A percentile compares a stretch with the other conserved stretches of the same genome.
Evolutionary conservation across 2,797 vertebrate genomes (phyloP).

Genomic region (Pseudochirops cupreus): DNA sequence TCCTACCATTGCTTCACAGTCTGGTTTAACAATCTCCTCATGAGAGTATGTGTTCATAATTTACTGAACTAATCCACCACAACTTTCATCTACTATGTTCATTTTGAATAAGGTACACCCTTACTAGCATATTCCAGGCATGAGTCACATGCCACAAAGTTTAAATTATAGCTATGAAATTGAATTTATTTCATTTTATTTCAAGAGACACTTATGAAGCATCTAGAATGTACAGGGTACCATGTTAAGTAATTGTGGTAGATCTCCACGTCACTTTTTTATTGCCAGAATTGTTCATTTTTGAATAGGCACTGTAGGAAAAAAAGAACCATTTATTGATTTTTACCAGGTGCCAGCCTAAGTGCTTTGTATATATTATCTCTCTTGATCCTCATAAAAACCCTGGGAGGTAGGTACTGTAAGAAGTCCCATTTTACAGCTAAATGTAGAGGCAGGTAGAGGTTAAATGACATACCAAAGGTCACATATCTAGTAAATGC

Average conservation of each 20-base stretch:
- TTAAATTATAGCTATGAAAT: neutral
- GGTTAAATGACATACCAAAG: neutral
- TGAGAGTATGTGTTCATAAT: neutral
- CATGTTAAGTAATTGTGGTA: neutral
- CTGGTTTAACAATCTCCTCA: neutral
- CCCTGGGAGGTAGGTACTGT: neutral
- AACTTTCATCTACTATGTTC: neutral
- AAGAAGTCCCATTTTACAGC: neutral
- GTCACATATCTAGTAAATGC: neutral
- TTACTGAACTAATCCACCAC: neutral
- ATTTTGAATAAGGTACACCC: neutral
- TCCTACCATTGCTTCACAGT: neutral
- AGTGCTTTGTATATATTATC: neutral
- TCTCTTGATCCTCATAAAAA: neutral
- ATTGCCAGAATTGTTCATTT: neutral
- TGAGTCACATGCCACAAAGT: neutral
- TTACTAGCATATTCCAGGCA: neutral
- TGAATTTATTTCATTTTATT: neutral
- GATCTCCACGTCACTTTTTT: neutral
- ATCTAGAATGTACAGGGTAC: neutral
- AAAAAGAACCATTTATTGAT: neutral
- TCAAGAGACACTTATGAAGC: neutral
- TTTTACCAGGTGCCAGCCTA: neutral
- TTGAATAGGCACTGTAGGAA: neutral
- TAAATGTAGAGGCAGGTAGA: neutral